These are phyloP conservation scores for Planococcus citri DNA, from an alignment of 1,140 invertebrate genomes.

Conservation along the genomic window DNA sequence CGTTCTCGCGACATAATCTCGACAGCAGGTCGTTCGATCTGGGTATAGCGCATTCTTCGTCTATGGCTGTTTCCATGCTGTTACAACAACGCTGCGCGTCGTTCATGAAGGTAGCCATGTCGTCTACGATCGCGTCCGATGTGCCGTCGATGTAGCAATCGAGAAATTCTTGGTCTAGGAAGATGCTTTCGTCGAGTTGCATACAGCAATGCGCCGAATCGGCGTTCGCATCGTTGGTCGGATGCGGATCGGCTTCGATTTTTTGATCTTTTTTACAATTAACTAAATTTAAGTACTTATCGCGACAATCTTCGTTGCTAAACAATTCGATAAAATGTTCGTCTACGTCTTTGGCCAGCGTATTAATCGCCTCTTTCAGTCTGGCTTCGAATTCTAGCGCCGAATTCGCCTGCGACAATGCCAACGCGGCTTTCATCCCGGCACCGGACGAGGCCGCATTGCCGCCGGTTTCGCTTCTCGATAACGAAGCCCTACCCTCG, in stretches of 20 bases:
- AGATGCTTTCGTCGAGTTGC: background rate
- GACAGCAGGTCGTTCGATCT: background rate
- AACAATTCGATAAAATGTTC: conserved; percentile 9
- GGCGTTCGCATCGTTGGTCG: background rate
- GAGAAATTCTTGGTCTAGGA: background rate
- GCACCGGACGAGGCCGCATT: too few relatives aligned
- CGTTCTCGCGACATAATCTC: conserved; percentile 12
- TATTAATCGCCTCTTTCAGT: background rate
- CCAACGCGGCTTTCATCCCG: too few relatives aligned
- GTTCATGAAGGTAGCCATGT: conserved; percentile 8
- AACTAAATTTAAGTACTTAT: background rate
- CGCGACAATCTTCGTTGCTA: background rate
- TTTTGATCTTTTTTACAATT: background rate
- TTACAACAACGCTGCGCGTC: background rate
- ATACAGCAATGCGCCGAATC: background rate
- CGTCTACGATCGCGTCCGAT: background rate
- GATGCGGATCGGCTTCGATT: background rate
- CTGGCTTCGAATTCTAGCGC: background rate
- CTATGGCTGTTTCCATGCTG: background rate
- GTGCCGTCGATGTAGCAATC: background rate
- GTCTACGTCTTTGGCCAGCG: background rate
- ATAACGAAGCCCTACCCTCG: background rate
- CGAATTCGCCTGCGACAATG: background rate
- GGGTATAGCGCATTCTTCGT: conserved; percentile 3
- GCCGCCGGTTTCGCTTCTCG: background rate